These are phyloP conservation scores for Saguinus oedipus DNA, from an alignment of 2,797 vertebrate species.

Conservation along the genomic window DNA sequence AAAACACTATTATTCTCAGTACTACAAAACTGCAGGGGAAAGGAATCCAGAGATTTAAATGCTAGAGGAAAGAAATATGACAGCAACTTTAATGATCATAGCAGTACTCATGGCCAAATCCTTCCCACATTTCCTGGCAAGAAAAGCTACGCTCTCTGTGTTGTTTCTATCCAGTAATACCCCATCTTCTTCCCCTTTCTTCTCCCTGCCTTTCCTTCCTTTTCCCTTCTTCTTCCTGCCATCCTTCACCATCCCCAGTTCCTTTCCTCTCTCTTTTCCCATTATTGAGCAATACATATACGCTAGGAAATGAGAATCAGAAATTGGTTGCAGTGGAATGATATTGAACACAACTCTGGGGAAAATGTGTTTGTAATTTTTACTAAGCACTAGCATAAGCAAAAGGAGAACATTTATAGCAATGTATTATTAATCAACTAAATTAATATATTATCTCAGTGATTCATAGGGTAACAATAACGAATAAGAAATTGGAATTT, in stretches of 20 bases:
- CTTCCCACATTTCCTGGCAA: not conserved
- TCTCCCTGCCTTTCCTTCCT: not conserved
- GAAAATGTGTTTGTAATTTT: slow-evolving; percentile 44
- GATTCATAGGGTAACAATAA: slow-evolving; percentile 68
- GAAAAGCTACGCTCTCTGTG: not conserved
- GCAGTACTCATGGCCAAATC: not conserved
- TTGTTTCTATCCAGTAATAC: not conserved
- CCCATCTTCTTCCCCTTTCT: not conserved
- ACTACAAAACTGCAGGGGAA: not conserved
- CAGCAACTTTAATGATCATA: not conserved
- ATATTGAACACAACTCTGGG: not conserved
- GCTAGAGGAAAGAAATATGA: not conserved
- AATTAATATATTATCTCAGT: slow-evolving; percentile 64
- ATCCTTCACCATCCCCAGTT: not conserved
- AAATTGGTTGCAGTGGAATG: not conserved
- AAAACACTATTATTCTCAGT: slow-evolving; percentile 5
- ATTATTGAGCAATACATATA: not conserved
- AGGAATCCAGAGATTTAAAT: not conserved
- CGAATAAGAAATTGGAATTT: slow-evolving; percentile 53
- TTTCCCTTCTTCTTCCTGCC: not conserved
- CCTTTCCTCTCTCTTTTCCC: not conserved
- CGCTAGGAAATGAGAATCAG: not conserved
- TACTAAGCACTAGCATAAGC: slow-evolving; percentile 10
- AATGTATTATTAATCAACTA: slow-evolving; percentile 67
- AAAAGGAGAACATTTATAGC: slow-evolving; percentile 52